Conservation (phyloP, 2,113 vertebrate species). For the Megalops atlanticus region DNA sequence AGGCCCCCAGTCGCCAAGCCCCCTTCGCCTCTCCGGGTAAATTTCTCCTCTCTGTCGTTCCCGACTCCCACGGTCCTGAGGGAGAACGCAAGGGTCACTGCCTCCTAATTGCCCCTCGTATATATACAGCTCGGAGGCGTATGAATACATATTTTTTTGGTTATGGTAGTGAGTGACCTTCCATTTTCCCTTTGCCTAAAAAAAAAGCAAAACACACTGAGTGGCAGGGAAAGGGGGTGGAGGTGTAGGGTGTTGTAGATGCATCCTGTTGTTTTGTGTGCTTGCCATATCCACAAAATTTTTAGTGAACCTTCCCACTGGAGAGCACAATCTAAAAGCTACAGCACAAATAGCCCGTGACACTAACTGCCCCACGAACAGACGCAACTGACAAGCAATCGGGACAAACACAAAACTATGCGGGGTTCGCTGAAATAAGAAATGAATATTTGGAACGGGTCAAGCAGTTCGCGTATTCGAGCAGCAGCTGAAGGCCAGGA, state of each 20-base stretch:
- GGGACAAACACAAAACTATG: slow-evolving; percentile 56
- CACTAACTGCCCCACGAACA: slow-evolving; percentile 60
- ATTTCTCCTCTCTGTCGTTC: background rate
- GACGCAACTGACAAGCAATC: slow-evolving; percentile 49
- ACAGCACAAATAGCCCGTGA: slow-evolving; percentile 64
- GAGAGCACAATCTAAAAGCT: slow-evolving; percentile 63
- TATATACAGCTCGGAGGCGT: background rate
- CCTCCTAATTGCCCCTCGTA: background rate
- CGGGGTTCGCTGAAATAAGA: slow-evolving; percentile 58
- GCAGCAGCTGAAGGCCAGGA: slow-evolving; percentile 61
- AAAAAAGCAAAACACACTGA: background rate
- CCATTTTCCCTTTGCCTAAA: background rate
- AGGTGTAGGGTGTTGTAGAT: slow-evolving; percentile 20
- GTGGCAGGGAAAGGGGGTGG: background rate
- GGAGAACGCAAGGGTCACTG: background rate
- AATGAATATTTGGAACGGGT: slow-evolving; percentile 63
- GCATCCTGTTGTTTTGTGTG: slow-evolving; percentile 40
- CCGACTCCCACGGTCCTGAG: background rate
- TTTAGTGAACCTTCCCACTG: slow-evolving; percentile 57
- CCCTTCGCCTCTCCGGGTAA: slow-evolving; percentile 73
- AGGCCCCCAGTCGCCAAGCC: slow-evolving; percentile 58
- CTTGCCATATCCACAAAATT: slow-evolving; percentile 55
- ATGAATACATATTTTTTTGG: background rate
- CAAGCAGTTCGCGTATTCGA: slow-evolving; percentile 44
- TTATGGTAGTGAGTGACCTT: background rate